These are phyloP conservation scores for Manacus vitellinus DNA, from an alignment of 2,113 vertebrate genomes.

Conservation along the genomic window DNA sequence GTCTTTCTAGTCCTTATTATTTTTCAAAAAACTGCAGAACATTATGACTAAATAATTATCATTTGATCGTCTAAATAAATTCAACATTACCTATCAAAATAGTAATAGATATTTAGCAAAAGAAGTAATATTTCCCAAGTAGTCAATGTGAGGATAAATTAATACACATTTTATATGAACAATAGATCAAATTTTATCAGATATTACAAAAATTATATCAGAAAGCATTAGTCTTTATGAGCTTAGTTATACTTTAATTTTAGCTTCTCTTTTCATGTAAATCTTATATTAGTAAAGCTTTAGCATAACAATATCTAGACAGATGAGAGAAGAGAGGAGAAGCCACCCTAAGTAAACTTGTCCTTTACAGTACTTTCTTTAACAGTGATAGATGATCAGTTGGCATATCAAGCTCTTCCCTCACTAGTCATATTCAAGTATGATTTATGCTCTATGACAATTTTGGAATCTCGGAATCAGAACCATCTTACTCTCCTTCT, in stretches of 20 bases:
- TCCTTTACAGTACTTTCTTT: not conserved
- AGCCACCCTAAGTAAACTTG: not conserved
- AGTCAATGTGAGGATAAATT: not conserved
- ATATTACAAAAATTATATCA: not conserved
- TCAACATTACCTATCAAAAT: not conserved
- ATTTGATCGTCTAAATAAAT: not conserved
- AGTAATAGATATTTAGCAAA: not conserved
- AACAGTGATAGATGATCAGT: not conserved
- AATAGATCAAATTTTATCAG: not conserved
- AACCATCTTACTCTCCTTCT: not conserved
- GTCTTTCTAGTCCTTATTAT: not conserved
- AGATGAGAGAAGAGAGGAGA: not conserved
- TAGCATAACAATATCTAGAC: not conserved
- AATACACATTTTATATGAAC: not conserved
- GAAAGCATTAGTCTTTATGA: not conserved
- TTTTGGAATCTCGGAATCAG: not conserved
- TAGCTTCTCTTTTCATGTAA: not conserved
- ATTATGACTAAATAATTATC: not conserved
- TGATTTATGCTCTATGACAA: not conserved
- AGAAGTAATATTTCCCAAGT: not conserved
- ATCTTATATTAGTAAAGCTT: not conserved
- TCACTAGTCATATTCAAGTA: not conserved
- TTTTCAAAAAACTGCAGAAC: not conserved
- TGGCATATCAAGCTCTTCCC: not conserved
- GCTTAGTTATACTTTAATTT: not conserved